Conservation (phyloP, 2,888 invertebrate genomes). For the Perithous albicinctus region DNA sequence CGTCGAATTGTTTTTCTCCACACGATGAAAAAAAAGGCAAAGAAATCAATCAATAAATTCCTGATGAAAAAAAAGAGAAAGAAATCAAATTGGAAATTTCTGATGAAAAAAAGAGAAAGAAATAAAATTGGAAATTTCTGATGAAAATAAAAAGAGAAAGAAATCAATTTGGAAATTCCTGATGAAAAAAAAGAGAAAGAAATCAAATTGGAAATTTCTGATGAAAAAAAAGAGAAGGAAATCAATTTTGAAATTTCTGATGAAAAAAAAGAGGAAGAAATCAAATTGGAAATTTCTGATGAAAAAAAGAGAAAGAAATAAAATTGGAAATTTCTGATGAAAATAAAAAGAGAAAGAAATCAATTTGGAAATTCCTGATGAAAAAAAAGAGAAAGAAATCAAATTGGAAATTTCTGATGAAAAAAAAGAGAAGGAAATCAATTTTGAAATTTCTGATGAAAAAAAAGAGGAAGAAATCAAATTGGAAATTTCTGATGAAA, state of each 20-base stretch:
- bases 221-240: conserved; percentile 16
- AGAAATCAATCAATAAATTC: conserved; percentile 43
- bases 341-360: conserved; percentile 19
- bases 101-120: conserved; percentile 8
- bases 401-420: conserved; percentile 35
- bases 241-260: conserved; percentile 40
- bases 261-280: conserved; percentile 20
- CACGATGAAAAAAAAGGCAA: conserved; percentile 7
- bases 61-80: conserved; percentile 9
- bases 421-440: conserved; percentile 27
- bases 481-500: conserved; percentile 30
- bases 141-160: conserved; percentile 6
- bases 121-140: conserved; percentile 41
- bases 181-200: conserved; percentile 11
- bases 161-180: conserved; percentile 44
- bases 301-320: conserved; percentile 25
- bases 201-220: conserved; percentile 41
- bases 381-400: conserved; percentile 26
- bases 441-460: conserved; percentile 33
- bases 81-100: conserved; percentile 42
- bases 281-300: conserved; percentile 38
- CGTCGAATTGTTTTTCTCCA: conserved; percentile 3
- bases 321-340: conserved; percentile 35
- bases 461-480: conserved; percentile 32
- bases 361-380: conserved; percentile 36